Conservation (phyloP, 2,888 invertebrate genomes). For the Ophraella communa region DNA sequence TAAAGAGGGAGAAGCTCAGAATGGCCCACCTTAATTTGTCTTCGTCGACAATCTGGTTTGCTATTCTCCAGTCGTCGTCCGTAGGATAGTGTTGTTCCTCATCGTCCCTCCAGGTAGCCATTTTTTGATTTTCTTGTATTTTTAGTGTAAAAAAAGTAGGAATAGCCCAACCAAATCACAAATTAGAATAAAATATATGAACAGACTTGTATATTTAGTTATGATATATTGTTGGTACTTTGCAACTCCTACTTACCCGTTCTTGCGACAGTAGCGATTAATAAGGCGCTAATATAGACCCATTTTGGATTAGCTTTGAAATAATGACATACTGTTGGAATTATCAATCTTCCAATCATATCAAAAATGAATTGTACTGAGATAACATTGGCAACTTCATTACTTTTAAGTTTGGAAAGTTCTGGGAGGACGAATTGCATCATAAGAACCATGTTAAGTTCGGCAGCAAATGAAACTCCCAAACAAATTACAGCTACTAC, state of each 20-base stretch:
- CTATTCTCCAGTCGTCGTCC: too few species aligned
- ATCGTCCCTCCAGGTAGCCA: too few species aligned
- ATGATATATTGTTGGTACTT: too few species aligned
- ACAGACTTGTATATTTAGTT: too few species aligned
- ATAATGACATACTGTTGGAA: slow-evolving; percentile 55
- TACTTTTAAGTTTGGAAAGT: slow-evolving; percentile 52
- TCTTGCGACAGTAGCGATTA: slow-evolving; percentile 56
- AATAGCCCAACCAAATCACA: too few species aligned
- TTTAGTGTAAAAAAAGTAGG: too few species aligned
- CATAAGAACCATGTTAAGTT: slow-evolving; percentile 61
- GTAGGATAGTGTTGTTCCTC: too few species aligned
- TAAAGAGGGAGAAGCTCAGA: too few species aligned
- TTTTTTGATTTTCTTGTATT: too few species aligned
- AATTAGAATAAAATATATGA: too few species aligned
- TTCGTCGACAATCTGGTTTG: too few species aligned
- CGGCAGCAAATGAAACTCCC: slow-evolving; percentile 61
- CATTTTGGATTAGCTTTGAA: slow-evolving; percentile 52
- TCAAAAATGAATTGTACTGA: slow-evolving; percentile 58
- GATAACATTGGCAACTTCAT: slow-evolving; percentile 55
- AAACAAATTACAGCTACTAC: slow-evolving; percentile 54
- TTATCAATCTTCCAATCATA: slow-evolving; percentile 55
- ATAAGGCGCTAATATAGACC: slow-evolving; percentile 55
- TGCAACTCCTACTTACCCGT: slow-evolving; percentile 54
- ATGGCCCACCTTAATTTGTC: too few species aligned
- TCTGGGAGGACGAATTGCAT: slow-evolving; percentile 59